Evolutionary conservation across 2,797 vertebrate genomes (phyloP).

Genomic region (Anableps anableps): DNA sequence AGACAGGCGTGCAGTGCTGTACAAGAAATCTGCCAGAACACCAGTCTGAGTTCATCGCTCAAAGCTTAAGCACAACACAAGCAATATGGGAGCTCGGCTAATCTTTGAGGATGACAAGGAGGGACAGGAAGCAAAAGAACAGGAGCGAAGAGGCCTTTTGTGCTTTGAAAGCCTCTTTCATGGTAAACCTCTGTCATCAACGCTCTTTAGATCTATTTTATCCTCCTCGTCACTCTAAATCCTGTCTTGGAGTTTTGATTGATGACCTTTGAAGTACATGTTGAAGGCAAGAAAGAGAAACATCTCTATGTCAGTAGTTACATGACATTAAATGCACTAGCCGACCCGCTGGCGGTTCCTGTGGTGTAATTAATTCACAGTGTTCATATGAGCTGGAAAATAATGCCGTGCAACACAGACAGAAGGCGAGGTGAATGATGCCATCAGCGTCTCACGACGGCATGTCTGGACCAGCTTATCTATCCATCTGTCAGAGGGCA

Average conservation of each 20-base stretch:
- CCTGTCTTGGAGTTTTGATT: constrained; percentile 57
- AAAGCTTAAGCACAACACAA: constrained; percentile 42
- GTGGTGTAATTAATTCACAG: constrained; percentile 73
- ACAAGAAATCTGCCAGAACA: constrained; percentile 54
- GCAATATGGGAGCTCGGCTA: constrained; percentile 40
- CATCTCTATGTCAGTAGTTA: constrained; percentile 61
- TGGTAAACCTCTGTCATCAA: constrained; percentile 62
- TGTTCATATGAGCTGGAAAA: constrained; percentile 61
- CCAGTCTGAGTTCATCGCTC: constrained; percentile 55
- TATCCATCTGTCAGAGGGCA: constrained; percentile 43
- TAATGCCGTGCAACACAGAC: constrained; percentile 52
- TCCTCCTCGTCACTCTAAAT: constrained; percentile 62
- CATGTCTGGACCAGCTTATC: constrained; percentile 54
- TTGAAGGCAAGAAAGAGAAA: constrained; percentile 61
- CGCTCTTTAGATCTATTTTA: constrained; percentile 70
- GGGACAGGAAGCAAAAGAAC: constrained; percentile 48
- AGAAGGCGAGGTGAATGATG: constrained; percentile 29
- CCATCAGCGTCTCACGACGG: constrained; percentile 41
- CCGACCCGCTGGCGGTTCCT: constrained; percentile 45
- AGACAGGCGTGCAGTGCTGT: constrained; percentile 40
- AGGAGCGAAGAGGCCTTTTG: constrained; percentile 57
- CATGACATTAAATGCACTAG: constrained; percentile 53
- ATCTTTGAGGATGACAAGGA: constrained; percentile 52
- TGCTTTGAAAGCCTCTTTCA: constrained; percentile 74
- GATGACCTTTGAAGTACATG: constrained; percentile 71